Evolutionary conservation across 2,888 invertebrate species (phyloP), one percentile per base, ranked within the genome.

Genomic region (Harpagoxenus sublaevis): DNA sequence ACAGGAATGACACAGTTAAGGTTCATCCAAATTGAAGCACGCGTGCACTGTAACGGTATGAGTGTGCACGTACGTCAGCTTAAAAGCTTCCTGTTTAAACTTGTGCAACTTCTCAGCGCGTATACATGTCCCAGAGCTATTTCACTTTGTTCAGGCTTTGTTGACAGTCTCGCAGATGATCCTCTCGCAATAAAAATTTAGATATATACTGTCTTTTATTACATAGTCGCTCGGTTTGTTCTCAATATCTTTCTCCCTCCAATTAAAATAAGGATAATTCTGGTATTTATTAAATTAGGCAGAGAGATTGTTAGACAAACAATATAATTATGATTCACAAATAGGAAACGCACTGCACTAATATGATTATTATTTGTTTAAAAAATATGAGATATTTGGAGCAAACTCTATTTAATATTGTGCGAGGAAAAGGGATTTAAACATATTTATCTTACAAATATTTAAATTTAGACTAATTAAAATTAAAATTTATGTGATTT

Each of bases 1-100:
- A 81, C 79, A 60, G 75, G 12, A 79, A 74, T 60, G 79, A 74
- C 79, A 48, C 75, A 48, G 79, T 60, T 81, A 81, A 81, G 79
- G 79, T 81, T 74, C 48, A 60, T 81, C 75, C 60, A 81, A 81
- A 81, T 81, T 81, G 79, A 81, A 75, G 48, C 77, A 75, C 60
- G 79, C 48, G 39, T 45, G 9, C 15, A 55, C 23, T 60, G 53
- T 23, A 48, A 45, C 42, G 18, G 48, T 74, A 35, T 39, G 48
- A 55, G 55, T 53, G 45, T 18, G 57, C 75, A 74, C 42, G 78
- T 78, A 78, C 60, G n/a, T 51, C 60, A 60, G 60, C 75, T 81
- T 74, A 81, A 75, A 75, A 75, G 77, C 57, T 75, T 48, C 23
- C 75, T 60, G 42, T 57, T 81, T 60, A 74, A 81, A 81, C 79